Conservation (phyloP, 2,888 invertebrate genomes). For the Maniola hyperantus region DNA sequence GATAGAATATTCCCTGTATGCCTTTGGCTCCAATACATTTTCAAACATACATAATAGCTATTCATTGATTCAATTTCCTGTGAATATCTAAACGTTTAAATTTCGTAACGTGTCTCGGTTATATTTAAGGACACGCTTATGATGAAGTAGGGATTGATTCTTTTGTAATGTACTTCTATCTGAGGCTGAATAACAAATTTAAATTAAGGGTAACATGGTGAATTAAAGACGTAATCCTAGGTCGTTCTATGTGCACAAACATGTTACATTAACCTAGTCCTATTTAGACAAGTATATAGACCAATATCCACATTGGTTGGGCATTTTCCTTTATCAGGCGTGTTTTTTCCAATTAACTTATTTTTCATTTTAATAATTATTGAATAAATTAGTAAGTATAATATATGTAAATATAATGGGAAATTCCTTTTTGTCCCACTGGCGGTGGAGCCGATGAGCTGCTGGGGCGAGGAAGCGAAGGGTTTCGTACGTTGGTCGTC, state of each 20-base stretch:
- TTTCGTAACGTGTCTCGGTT: constrained; percentile 30
- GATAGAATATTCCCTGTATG: constrained; percentile 24
- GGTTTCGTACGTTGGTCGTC: no score
- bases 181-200: background rate
- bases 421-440: no score
- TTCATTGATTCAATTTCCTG: constrained; percentile 38
- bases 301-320: background rate
- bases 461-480: no score
- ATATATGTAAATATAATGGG: no score
- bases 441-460: no score
- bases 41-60: constrained; percentile 21
- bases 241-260: background rate
- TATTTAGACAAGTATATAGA: background rate
- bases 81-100: constrained; percentile 34
- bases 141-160: background rate
- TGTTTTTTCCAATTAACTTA: no score
- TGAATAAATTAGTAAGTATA: no score
- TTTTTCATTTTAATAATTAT: no score
- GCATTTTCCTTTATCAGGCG: background rate
- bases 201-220: background rate
- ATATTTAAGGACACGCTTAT: constrained; percentile 13
- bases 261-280: background rate
- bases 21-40: constrained; percentile 29
- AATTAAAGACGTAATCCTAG: background rate
- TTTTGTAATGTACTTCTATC: background rate